A percentile compares a stretch with the other conserved stretches of the same genome.
Evolutionary conservation across 2,888 invertebrate species (phyloP).

Genomic region (Latrodectus elegans): DNA sequence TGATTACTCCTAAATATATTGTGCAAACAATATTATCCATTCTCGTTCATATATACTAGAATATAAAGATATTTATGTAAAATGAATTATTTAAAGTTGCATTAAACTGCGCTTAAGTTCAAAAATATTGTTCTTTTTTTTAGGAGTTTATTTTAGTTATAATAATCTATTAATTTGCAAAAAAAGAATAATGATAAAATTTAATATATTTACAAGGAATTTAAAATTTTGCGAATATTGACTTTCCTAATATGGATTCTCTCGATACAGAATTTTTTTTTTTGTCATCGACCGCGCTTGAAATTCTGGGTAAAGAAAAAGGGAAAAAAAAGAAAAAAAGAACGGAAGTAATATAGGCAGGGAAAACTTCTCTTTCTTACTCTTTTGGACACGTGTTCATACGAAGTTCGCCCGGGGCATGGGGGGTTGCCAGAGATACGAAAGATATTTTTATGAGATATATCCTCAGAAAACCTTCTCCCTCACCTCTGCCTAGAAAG

Average conservation of each 20-base stretch:
- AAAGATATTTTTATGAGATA: constrained; percentile 35
- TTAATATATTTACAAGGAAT: too few species aligned
- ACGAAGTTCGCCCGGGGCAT: constrained; percentile 4
- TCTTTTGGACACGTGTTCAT: constrained; percentile 22
- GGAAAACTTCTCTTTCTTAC: constrained; percentile 23
- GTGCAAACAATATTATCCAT: too few species aligned
- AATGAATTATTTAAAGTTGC: too few species aligned
- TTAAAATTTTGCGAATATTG: too few species aligned
- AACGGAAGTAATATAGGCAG: constrained; percentile 42
- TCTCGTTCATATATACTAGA: too few species aligned
- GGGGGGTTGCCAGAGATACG: background rate
- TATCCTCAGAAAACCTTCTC: constrained; percentile 1
- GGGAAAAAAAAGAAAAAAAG: background rate
- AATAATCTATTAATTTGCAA: too few species aligned
- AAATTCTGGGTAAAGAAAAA: background rate
- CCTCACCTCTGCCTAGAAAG: background rate
- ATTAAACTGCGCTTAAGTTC: too few species aligned
- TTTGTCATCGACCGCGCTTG: constrained; percentile 23
- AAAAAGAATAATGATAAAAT: too few species aligned
- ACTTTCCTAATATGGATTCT: constrained; percentile 13
- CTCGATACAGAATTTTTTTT: constrained; percentile 17
- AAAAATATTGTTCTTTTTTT: too few species aligned
- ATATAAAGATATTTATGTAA: too few species aligned
- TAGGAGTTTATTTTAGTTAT: too few species aligned
- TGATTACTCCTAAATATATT: too few species aligned